phyloP scores from a whole-genome alignment of 2,113 vertebrate species.

The Rhipidura dahli region DNA sequence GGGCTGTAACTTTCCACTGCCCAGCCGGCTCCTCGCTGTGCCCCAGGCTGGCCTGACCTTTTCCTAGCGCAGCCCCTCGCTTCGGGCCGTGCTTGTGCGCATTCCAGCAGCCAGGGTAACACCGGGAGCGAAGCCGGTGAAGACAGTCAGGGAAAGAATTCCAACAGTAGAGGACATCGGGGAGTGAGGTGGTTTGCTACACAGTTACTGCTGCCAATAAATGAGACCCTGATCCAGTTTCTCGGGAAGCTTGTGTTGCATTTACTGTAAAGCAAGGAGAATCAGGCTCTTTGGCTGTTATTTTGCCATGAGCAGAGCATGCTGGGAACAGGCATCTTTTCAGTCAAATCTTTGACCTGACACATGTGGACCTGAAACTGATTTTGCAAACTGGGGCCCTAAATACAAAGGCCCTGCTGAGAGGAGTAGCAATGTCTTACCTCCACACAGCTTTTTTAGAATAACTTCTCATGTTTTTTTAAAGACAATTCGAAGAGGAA shows the following conservation, averaged over 20 bases:
- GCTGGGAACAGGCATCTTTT: not conserved
- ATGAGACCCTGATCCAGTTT: not conserved
- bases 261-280: not conserved
- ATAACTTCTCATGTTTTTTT: rapidly evolving
- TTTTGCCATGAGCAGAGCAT: not conserved
- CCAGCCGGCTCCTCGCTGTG: constrained; percentile 8
- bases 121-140: not conserved
- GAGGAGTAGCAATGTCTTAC: not conserved
- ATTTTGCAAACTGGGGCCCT: not conserved
- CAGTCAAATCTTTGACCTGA: not conserved
- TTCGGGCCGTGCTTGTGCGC: not conserved
- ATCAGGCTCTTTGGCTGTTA: not conserved
- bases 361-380: not conserved
- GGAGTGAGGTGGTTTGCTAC: not conserved
- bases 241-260: too few species aligned
- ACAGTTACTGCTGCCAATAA: not conserved
- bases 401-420: not conserved
- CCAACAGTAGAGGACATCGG: not conserved
- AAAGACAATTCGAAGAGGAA: not conserved
- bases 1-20: constrained; percentile 72
- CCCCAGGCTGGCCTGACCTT: constrained; percentile 54
- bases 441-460: not conserved
- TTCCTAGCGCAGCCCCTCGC: constrained; percentile 20
- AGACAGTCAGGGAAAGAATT: not conserved
- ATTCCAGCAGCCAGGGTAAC: not conserved